Base-by-base conservation (phyloP, 2,113 vertebrate species). In the Podiceps cristatus region DNA sequence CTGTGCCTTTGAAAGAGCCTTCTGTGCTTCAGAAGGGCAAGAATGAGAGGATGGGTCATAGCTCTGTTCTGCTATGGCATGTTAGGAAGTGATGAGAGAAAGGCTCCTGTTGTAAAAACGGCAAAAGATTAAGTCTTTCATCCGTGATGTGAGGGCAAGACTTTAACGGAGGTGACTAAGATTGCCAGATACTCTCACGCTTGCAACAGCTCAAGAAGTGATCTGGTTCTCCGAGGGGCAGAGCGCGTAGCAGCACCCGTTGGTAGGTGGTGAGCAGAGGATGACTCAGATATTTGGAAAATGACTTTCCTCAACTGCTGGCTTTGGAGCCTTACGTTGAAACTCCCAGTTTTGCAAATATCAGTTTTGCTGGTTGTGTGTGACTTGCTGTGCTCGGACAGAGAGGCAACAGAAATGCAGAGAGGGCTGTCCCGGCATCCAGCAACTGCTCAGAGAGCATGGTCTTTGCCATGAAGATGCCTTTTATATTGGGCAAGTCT, bases 71-170 rank as follows among this genome's bases (percentile, higher is more conserved):
- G 96, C 89, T 90, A 91, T 19, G 72, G 84, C 96, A 90, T 0
- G 67, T 73, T 93, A 71, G 58, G 89, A 55, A 74, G 89, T 8
- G 94, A 79, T 95, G 96, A 96, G 92, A 80, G 97, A 96, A 95
- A 63, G 28, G 67, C 79, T 96, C 89, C 71, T 80, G 63, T 7
- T 90, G 74, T 69, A 90, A 63, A 90, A 86, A 79, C 0, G 3
- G 59, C 60, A 55, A 66, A 83, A 73, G 85, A 92, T 69, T 81
- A 86, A 83, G 67, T 29, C 88, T 94, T 80, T 95, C 85, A 90
- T 66, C 10, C 0, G 19, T 73, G 95, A 93, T 10, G 31, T 0
- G 1, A 67, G 66, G 63, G 53, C 86, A 96, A 82, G 80, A 50
- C 81, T 85, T 69, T 13, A 64, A 40, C 3, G 0, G 50, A 64